These are phyloP conservation scores for Acanthococcus lagerstroemiae DNA, from an alignment of 2,888 invertebrate genomes.

Conservation along the genomic window DNA sequence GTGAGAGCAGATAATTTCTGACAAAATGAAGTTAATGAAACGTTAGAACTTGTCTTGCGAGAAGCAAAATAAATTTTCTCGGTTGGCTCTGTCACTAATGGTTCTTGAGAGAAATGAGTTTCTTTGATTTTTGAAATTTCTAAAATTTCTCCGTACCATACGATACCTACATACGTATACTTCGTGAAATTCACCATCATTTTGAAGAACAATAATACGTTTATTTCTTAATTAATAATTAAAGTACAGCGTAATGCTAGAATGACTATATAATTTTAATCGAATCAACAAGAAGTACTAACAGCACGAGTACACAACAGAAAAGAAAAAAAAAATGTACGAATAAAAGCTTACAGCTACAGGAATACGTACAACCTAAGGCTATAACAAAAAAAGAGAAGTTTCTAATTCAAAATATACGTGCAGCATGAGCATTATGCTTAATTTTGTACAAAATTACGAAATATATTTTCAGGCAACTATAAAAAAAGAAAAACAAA, in stretches of 20 bases:
- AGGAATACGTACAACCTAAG: constrained; percentile 28
- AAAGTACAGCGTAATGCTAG: constrained; percentile 29
- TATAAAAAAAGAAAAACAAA: no score
- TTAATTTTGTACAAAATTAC: constrained; percentile 13
- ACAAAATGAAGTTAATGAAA: no score
- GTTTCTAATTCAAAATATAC: background rate
- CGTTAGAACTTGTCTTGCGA: no score
- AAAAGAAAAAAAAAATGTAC: background rate
- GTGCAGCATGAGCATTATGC: constrained; percentile 23
- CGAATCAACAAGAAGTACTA: constrained; percentile 30
- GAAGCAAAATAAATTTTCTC: no score
- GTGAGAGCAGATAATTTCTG: no score
- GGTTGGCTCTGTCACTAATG: no score
- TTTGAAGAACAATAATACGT: constrained; percentile 24
- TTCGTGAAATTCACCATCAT: no score
- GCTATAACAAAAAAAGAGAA: constrained; percentile 11
- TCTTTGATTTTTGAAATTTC: no score
- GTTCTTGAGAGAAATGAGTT: no score
- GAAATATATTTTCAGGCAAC: no score
- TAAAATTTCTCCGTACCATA: no score
- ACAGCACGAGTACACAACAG: constrained; percentile 26
- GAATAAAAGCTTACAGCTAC: constrained; percentile 19
- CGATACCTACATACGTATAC: no score
- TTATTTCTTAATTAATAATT: constrained; percentile 22
- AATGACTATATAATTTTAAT: constrained; percentile 30